phyloP scores from a whole-genome alignment of 2,797 vertebrate genomes.

The Mareca penelope region DNA sequence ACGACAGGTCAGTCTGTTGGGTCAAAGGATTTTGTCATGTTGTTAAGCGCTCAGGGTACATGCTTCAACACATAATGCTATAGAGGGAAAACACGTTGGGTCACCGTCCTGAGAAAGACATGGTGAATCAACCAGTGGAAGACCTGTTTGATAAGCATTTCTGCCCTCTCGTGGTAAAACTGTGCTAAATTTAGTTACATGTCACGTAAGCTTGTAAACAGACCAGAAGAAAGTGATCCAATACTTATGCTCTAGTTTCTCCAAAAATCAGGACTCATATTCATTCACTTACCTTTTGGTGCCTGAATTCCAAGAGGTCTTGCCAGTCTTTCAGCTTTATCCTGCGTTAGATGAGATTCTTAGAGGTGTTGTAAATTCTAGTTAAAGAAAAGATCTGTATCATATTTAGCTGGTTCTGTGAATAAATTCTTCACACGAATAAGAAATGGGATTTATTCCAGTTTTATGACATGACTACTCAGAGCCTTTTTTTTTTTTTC shows the following conservation, averaged over 20 bases:
- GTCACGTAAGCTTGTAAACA: not conserved
- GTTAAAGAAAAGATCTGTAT: not conserved
- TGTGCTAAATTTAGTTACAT: not conserved
- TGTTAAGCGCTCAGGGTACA: not conserved
- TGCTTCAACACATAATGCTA: not conserved
- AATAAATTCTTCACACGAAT: not conserved
- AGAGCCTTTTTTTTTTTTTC: not conserved
- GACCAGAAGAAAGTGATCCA: not conserved
- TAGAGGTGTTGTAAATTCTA: not conserved
- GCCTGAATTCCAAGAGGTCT: not conserved
- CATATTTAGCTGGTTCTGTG: not conserved
- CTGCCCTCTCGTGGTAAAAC: conserved; percentile 70
- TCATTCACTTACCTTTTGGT: rapidly evolving
- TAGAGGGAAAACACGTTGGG: not conserved
- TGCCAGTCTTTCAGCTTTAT: not conserved
- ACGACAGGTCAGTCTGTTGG: conserved; percentile 3
- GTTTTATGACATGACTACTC: not conserved
- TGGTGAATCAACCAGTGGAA: not conserved
- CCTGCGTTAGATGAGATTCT: not conserved
- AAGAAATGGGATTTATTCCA: not conserved
- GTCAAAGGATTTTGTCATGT: conserved; percentile 19
- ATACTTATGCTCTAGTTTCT: not conserved
- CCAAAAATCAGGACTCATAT: not conserved
- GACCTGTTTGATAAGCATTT: conserved; percentile 32
- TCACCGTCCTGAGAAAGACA: not conserved